These are phyloP conservation scores for Brachyhypopomus occidentalis DNA, from an alignment of 2,113 vertebrate species.

Conservation along the genomic window DNA sequence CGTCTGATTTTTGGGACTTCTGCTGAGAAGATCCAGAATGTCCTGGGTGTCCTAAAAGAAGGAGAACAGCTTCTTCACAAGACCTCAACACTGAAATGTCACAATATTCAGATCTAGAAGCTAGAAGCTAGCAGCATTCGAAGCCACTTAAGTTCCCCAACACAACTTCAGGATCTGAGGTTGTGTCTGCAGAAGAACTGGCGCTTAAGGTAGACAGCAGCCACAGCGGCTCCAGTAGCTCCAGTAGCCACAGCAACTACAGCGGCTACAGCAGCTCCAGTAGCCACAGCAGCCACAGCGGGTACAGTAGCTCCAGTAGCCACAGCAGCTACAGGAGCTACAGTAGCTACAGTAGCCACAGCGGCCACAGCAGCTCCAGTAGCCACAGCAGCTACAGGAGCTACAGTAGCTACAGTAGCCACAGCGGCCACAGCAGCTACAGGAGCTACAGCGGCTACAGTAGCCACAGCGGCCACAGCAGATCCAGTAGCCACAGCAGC, in stretches of 20 bases:
- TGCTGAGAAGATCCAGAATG: slow-evolving; percentile 65
- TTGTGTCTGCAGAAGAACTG: background rate
- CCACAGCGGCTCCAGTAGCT: no score
- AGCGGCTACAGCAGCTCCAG: background rate
- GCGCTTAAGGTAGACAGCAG: background rate
- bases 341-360: background rate
- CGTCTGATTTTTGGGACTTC: slow-evolving; percentile 68
- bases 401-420: background rate
- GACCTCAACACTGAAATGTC: background rate
- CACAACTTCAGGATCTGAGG: background rate
- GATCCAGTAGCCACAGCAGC: no score
- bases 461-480: no score
- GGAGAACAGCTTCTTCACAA: slow-evolving; percentile 3
- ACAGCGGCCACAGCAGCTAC: background rate
- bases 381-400: background rate
- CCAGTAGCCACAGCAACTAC: background rate
- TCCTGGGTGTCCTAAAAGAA: slow-evolving; percentile 67
- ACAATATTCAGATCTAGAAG: background rate
- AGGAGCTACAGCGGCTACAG: background rate
- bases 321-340: no score
- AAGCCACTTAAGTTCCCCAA: background rate
- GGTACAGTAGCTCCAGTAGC: no score
- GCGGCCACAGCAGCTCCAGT: background rate
- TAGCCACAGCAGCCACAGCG: background rate
- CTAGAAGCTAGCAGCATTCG: background rate